phyloP scores from a whole-genome alignment of 2,113 vertebrate species.

The Pygoscelis adeliae region DNA sequence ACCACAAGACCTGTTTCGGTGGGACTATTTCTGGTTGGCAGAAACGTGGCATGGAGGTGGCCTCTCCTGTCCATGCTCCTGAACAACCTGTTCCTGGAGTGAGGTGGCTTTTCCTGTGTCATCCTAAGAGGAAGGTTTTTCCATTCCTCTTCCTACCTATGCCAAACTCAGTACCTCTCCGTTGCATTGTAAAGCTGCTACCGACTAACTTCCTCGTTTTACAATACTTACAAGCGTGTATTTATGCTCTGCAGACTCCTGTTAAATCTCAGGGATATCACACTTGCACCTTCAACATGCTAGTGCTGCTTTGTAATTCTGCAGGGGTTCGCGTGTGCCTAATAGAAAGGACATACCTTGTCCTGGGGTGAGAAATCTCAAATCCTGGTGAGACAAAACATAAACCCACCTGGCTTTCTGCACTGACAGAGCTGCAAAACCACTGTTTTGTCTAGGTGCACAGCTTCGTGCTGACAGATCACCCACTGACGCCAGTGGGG shows the following conservation, averaged over 20 bases:
- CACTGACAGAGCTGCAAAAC: not conserved
- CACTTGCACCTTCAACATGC: not conserved
- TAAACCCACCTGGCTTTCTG: not conserved
- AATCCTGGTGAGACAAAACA: not conserved
- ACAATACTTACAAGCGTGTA: not conserved
- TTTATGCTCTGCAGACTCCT: not conserved
- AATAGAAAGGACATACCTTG: rapidly evolving
- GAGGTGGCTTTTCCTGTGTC: not conserved
- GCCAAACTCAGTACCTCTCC: not conserved
- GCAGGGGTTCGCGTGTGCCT: not conserved
- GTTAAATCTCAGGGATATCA: constrained; percentile 2
- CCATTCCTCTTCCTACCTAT: not conserved
- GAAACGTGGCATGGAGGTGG: not conserved
- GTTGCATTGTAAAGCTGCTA: not conserved
- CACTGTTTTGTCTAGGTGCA: not conserved
- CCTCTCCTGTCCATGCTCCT: not conserved
- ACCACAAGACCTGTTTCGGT: not conserved
- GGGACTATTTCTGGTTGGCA: not conserved
- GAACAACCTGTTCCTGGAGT: not conserved
- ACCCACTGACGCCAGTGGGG: not conserved
- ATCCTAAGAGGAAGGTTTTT: not conserved
- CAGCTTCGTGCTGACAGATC: not conserved
- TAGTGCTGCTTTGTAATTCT: not conserved
- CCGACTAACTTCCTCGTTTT: not conserved
- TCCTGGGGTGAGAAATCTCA: not conserved